These are phyloP conservation scores for Saimiri boliviensis DNA, from an alignment of 2,113 vertebrate species.

Conservation along the genomic window DNA sequence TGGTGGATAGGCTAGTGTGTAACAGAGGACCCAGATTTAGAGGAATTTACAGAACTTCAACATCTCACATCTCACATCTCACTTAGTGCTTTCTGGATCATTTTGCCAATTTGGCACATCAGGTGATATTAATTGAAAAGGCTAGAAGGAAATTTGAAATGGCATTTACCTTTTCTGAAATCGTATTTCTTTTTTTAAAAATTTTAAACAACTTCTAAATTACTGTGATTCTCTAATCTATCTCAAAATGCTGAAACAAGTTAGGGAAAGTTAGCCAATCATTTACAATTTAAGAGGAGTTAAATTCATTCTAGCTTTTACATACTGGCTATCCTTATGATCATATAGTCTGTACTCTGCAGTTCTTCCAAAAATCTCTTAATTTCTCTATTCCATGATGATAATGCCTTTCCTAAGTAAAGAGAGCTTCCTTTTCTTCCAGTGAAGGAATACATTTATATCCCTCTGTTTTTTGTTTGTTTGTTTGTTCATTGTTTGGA, in stretches of 20 bases:
- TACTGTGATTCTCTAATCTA: neutral
- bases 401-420: neutral
- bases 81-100: neutral
- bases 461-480: neutral
- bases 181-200: neutral
- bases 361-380: neutral
- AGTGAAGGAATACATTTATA: neutral
- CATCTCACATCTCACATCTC: fast-evolving
- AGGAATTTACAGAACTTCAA: neutral
- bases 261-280: neutral
- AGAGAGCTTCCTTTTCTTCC: neutral
- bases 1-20: fast-evolving
- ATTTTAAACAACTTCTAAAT: neutral
- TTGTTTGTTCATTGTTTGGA: neutral
- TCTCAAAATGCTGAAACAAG: neutral
- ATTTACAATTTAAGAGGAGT: conserved; percentile 11
- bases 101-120: neutral
- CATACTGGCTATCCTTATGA: neutral
- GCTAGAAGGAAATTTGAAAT: neutral
- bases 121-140: neutral
- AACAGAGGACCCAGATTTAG: neutral
- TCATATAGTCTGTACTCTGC: neutral
- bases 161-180: neutral
- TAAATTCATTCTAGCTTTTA: conserved; percentile 21
- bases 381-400: neutral